phyloP scores from a whole-genome alignment of 1,140 invertebrate genomes.

The Antheraea mylitta region DNA sequence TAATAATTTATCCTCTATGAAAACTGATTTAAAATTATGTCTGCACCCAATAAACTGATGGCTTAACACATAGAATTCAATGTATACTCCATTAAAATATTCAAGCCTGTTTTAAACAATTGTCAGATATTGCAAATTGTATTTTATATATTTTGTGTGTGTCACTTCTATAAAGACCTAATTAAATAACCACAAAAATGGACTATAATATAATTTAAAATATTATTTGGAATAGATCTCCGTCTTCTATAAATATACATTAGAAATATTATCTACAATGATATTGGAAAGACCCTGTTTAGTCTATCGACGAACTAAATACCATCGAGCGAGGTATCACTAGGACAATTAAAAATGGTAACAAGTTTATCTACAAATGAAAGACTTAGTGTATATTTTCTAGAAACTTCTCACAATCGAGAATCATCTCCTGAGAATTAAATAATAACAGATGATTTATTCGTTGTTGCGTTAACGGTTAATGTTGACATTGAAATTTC shows the following conservation, averaged over 20 bases:
- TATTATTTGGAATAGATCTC: slow-evolving; percentile 52
- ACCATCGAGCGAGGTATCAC: slow-evolving; percentile 52
- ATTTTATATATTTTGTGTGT: neutral
- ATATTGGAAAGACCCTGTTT: slow-evolving; percentile 65
- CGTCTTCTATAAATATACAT: slow-evolving; percentile 31
- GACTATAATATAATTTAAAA: slow-evolving; percentile 46
- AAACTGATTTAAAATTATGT: no score
- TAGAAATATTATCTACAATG: slow-evolving; percentile 46
- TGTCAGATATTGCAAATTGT: no score
- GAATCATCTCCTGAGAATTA: neutral
- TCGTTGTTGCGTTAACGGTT: neutral
- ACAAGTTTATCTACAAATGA: slow-evolving; percentile 20
- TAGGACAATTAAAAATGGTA: slow-evolving; percentile 29
- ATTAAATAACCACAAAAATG: slow-evolving; percentile 31
- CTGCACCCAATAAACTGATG: no score
- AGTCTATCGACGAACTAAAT: slow-evolving; percentile 36
- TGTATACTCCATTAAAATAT: no score
- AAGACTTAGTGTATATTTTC: slow-evolving; percentile 7
- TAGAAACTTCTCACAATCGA: neutral
- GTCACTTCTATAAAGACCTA: neutral
- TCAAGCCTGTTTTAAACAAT: no score
- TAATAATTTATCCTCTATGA: no score
- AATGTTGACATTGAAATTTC: no score
- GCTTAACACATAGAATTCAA: no score
- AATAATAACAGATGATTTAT: no score